Evolutionary conservation across 2,797 vertebrate genomes (phyloP).

Genomic region (Sardinella longiceps): DNA sequence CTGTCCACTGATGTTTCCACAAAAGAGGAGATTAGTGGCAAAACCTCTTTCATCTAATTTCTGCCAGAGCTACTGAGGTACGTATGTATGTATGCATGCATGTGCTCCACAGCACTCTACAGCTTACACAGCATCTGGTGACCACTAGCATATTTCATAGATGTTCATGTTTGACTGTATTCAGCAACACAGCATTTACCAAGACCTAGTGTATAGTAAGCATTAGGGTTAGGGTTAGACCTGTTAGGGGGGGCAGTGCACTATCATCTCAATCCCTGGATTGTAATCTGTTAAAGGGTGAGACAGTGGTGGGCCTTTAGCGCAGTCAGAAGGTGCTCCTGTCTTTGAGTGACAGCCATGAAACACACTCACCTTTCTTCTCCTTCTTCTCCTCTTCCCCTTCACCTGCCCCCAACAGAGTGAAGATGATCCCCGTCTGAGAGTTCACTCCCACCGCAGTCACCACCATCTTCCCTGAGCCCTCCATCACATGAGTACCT

Average conservation of each 20-base stretch:
- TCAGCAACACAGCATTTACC: background rate
- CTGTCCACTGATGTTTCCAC: slow-evolving; percentile 14
- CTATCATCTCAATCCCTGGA: background rate
- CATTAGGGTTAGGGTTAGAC: background rate
- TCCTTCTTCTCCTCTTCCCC: slow-evolving; percentile 97
- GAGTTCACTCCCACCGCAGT: slow-evolving; percentile 97
- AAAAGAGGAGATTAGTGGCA: slow-evolving; percentile 8
- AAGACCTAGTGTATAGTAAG: background rate
- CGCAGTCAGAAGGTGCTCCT: background rate
- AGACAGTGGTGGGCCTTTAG: background rate
- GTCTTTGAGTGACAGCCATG: background rate
- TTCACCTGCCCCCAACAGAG: slow-evolving; percentile 88
- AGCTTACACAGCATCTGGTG: background rate
- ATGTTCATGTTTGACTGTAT: background rate
- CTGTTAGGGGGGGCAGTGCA: background rate
- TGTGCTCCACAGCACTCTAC: background rate
- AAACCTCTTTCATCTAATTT: background rate
- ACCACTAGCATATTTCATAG: background rate
- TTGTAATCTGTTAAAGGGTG: background rate
- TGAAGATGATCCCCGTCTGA: slow-evolving; percentile 98
- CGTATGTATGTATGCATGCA: too few relatives aligned
- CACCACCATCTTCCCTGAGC: slow-evolving; percentile 95
- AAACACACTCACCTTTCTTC: slow-evolving; percentile 85
- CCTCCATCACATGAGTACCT: slow-evolving; percentile 99
- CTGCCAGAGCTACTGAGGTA: slow-evolving; percentile 26